phyloP scores from a whole-genome alignment of 2,113 vertebrate genomes.

The Cettia cetti region DNA sequence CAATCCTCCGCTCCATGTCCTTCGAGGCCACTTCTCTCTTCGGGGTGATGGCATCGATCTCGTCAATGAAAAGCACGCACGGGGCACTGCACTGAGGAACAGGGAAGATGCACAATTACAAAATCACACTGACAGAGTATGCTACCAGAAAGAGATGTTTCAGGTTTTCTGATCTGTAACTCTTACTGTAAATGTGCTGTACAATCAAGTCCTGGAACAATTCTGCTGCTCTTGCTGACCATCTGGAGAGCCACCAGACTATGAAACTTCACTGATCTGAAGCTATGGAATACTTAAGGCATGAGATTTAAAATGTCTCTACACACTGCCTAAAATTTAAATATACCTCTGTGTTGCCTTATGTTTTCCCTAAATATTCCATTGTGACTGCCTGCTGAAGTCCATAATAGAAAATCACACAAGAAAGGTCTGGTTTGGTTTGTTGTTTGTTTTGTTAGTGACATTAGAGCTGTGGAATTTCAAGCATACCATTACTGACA shows the following conservation, averaged over 20 bases:
- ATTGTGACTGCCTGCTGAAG: background rate
- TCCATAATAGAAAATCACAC: background rate
- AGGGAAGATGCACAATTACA: background rate
- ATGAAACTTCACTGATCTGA: background rate
- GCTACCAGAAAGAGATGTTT: background rate
- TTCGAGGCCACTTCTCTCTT: constrained; percentile 96
- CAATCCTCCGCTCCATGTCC: constrained; percentile 97
- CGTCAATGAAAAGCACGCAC: constrained; percentile 95
- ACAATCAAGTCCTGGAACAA: background rate
- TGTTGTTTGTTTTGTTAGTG: background rate
- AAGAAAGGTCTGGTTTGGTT: background rate
- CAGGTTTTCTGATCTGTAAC: background rate
- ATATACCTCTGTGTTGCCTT: background rate
- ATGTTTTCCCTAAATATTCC: background rate
- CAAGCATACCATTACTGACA: background rate
- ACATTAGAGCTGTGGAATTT: background rate
- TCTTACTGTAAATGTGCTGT: background rate
- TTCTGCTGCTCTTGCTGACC: background rate
- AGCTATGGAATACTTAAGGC: background rate
- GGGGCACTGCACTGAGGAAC: constrained; percentile 80
- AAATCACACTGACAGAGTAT: background rate
- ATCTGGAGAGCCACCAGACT: background rate
- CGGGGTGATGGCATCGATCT: constrained; percentile 95
- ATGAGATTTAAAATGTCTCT: background rate
- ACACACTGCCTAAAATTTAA: background rate